Conservation (phyloP, 92 coral and sea anemone genomes). For the Bergia sp. region DNA sequence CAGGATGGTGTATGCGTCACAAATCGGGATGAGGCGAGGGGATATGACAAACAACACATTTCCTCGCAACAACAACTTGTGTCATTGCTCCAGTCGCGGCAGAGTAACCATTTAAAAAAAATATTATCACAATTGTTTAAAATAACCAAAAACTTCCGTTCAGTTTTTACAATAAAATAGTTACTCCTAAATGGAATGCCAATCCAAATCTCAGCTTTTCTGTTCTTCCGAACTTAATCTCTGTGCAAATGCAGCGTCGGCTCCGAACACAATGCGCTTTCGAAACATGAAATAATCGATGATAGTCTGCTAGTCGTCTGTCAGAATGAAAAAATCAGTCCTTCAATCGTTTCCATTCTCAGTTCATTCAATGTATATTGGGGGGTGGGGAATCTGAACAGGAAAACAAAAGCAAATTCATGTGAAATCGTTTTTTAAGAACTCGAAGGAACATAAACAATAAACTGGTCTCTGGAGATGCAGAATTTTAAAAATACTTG, state of each 20-base stretch:
- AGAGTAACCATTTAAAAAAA: not conserved
- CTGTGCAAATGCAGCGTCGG: not conserved
- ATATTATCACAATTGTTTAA: not conserved
- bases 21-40: not conserved
- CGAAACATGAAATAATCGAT: not conserved
- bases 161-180: not conserved
- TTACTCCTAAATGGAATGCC: not conserved
- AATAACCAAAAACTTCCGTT: not conserved
- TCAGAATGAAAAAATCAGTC: too few species aligned
- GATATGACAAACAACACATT: not conserved
- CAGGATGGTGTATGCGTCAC: not conserved
- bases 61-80: not conserved
- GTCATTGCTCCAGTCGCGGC: not conserved
- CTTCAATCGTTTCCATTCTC: too few species aligned
- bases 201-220: conserved; percentile 4
- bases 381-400: too few species aligned
- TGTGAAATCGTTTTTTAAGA: too few species aligned
- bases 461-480: not conserved
- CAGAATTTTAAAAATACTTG: not conserved
- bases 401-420: too few species aligned
- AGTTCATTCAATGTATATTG: too few species aligned
- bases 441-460: not conserved
- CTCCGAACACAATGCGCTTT: not conserved
- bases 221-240: not conserved
- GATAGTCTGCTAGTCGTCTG: too few species aligned